Evolutionary conservation across 2,113 vertebrate species (phyloP).

Genomic region (Malaclemys terrapin): DNA sequence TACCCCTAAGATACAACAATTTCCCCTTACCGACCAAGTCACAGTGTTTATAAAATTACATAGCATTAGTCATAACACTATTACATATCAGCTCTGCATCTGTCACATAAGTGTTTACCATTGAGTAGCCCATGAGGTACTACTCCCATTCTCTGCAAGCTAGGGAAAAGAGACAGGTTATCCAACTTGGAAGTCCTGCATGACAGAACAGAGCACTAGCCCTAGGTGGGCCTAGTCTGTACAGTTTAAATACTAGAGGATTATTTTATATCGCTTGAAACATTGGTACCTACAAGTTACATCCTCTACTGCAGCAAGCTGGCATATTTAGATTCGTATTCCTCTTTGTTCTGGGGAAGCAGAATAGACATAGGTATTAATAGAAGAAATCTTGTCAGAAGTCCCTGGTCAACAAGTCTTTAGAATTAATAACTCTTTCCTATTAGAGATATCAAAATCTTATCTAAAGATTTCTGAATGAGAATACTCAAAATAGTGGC

Average conservation of each 20-base stretch:
- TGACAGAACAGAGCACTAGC: not conserved
- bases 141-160: slow-evolving; percentile 10
- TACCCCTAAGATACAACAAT: accelerated
- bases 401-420: not conserved
- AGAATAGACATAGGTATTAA: not conserved
- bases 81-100: slow-evolving; percentile 7
- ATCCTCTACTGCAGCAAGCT: accelerated
- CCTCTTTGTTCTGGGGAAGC: accelerated
- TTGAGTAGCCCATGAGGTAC: slow-evolving; percentile 4
- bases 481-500: not conserved
- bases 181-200: not conserved
- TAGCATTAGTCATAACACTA: slow-evolving; percentile 9
- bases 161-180: not conserved
- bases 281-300: accelerated
- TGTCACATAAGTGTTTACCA: not conserved
- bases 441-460: accelerated
- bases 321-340: not conserved
- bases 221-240: not conserved
- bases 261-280: slow-evolving; percentile 15
- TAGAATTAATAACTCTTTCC: not conserved
- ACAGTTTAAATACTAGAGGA: slow-evolving; percentile 2
- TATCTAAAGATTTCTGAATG: not conserved
- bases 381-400: not conserved
- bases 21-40: not conserved
- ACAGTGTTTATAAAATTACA: not conserved